phyloP scores from a whole-genome alignment of 2,888 invertebrate genomes.

The Ochropacha duplaris region DNA sequence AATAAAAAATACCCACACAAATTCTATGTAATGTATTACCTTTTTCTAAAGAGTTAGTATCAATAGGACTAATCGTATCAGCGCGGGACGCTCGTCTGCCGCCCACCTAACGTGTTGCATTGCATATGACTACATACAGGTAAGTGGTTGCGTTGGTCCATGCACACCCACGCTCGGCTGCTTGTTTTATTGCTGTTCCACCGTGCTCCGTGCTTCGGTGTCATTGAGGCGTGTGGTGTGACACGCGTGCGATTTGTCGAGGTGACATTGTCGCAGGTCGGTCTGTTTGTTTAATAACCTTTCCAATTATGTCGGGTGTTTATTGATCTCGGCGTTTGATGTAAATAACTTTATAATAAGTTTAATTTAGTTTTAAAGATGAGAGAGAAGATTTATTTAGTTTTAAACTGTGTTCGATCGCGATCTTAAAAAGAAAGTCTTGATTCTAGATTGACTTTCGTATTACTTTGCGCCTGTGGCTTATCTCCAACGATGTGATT shows the following conservation, averaged over 20 bases:
- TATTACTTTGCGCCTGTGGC: too few relatives aligned
- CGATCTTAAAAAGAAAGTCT: too few relatives aligned
- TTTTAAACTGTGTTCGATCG: too few relatives aligned
- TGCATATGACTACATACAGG: not conserved
- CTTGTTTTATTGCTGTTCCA: not conserved
- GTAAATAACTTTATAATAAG: not conserved
- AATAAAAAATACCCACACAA: not conserved
- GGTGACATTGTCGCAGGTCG: slow-evolving; percentile 1
- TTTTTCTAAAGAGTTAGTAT: not conserved
- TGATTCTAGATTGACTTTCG: too few relatives aligned
- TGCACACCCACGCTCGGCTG: not conserved
- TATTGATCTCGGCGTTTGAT: not conserved
- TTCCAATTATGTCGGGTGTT: not conserved
- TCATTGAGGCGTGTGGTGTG: not conserved
- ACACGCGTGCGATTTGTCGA: not conserved
- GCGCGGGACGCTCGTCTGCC: not conserved
- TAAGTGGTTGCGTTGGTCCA: not conserved
- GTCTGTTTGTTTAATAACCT: not conserved
- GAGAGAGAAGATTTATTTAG: too few relatives aligned
- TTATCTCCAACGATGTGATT: too few relatives aligned
- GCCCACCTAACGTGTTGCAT: not conserved
- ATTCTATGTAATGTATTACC: too few relatives aligned
- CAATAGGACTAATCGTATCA: not conserved
- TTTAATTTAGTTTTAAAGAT: not conserved
- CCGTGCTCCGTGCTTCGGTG: not conserved